Percentiles rank a stretch among this genome's conserved stretches.
Evolutionary conservation across 2,113 vertebrate species (phyloP).

Genomic region (Anarrhichthys ocellatus): DNA sequence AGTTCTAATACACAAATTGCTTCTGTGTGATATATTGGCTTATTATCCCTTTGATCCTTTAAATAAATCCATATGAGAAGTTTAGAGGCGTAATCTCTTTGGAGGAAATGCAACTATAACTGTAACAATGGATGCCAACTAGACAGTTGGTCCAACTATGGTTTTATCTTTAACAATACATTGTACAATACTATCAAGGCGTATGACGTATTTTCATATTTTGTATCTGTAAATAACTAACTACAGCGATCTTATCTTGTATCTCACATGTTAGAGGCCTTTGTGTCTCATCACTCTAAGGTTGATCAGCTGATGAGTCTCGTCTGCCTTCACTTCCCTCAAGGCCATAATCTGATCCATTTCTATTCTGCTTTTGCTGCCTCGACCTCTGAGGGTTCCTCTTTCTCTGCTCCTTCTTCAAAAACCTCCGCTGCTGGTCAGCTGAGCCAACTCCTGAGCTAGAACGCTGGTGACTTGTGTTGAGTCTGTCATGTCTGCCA

Average conservation of each 20-base stretch:
- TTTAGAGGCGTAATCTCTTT: neutral
- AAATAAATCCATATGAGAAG: neutral
- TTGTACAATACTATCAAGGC: too few species aligned
- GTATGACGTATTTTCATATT: neutral
- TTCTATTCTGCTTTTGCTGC: constrained; percentile 38
- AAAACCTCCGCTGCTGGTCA: neutral
- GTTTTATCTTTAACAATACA: neutral
- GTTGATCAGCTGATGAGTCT: neutral
- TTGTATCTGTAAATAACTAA: neutral
- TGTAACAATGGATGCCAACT: too few species aligned
- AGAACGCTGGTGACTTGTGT: neutral
- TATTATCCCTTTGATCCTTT: neutral
- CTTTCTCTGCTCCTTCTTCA: constrained; percentile 35
- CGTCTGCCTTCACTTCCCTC: neutral
- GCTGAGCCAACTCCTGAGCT: neutral
- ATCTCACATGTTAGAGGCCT: neutral
- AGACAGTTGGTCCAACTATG: neutral
- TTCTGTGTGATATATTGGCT: neutral
- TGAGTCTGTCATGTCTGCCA: constrained; percentile 20
- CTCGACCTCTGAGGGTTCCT: constrained; percentile 26
- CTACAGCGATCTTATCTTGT: neutral
- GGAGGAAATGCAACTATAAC: neutral
- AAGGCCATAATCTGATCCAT: neutral
- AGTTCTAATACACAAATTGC: neutral
- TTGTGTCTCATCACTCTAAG: constrained; percentile 7